Evolutionary conservation across 2,888 invertebrate genomes (phyloP).

Genomic region (Drosophila cracens): DNA sequence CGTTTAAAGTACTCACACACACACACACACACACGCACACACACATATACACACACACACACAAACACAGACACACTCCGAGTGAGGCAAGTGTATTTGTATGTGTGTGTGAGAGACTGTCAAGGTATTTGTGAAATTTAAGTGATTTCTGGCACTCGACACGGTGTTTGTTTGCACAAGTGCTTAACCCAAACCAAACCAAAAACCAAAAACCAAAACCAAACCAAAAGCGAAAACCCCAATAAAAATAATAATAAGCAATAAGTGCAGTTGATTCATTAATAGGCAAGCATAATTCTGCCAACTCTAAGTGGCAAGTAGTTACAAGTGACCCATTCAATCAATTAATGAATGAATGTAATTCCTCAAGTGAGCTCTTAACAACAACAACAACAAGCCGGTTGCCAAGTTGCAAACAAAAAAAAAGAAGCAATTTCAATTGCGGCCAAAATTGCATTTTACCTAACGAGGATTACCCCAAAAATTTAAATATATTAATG

Average conservation of each 20-base stretch:
- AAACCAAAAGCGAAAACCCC: neutral
- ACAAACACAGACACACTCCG: constrained; percentile 14
- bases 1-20: constrained; percentile 62
- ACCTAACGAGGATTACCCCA: constrained; percentile 52
- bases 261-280: constrained; percentile 48
- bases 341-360: constrained; percentile 3
- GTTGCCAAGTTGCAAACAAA: neutral
- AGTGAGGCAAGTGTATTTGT: constrained; percentile 18
- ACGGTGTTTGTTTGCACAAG: constrained; percentile 23
- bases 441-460: constrained; percentile 27
- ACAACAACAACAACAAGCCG: constrained; percentile 5
- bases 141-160: constrained; percentile 39
- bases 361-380: neutral
- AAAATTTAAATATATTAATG: constrained; percentile 61
- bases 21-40: constrained; percentile 23
- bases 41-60: constrained; percentile 2
- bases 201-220: constrained; percentile 15
- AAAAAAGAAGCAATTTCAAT: constrained; percentile 1
- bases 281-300: constrained; percentile 23
- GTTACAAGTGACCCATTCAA: constrained; percentile 3
- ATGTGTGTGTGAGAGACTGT: constrained; percentile 15
- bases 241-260: constrained; percentile 15
- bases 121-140: constrained; percentile 47
- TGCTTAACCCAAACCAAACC: constrained; percentile 32
- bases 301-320: constrained; percentile 6